phyloP scores from a whole-genome alignment of 2,113 vertebrate genomes.

The Cephalopholis sonnerati region DNA sequence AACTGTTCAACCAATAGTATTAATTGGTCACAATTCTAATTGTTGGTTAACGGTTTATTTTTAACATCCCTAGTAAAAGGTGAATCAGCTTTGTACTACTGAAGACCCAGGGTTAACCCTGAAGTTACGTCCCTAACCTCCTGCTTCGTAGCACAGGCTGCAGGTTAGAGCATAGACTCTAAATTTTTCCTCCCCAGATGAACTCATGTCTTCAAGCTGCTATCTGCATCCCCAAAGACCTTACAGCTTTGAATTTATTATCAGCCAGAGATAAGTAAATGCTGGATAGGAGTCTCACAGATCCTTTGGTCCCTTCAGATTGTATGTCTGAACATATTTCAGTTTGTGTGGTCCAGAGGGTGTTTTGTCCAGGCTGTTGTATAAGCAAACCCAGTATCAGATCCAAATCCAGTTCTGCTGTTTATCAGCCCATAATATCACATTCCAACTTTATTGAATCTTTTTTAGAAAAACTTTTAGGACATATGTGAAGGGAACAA shows the following conservation, averaged over 20 bases:
- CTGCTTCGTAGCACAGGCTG: too few relatives aligned
- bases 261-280: conserved; percentile 59
- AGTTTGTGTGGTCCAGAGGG: conserved; percentile 36
- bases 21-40: too few relatives aligned
- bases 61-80: too few relatives aligned
- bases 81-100: too few relatives aligned
- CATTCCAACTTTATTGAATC: conserved; percentile 51
- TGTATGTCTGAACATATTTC: conserved; percentile 43
- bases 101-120: too few relatives aligned
- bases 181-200: conserved; percentile 44
- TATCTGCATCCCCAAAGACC: conserved; percentile 66
- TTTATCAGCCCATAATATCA: conserved; percentile 58
- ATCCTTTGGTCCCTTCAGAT: conserved; percentile 42
- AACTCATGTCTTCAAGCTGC: conserved; percentile 41
- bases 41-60: too few relatives aligned
- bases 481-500: conserved; percentile 20
- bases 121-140: too few relatives aligned
- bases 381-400: conserved; percentile 61
- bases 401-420: conserved; percentile 55
- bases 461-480: conserved; percentile 21
- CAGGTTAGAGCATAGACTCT: conserved; percentile 32
- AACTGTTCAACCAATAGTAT: too few relatives aligned
- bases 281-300: conserved; percentile 51
- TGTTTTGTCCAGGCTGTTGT: conserved; percentile 32
- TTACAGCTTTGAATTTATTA: conserved; percentile 69